Evolutionary conservation across 1,140 invertebrate genomes (phyloP), one percentile per base, ranked within the genome.

Genomic region (Eupristina koningsbergeri): DNA sequence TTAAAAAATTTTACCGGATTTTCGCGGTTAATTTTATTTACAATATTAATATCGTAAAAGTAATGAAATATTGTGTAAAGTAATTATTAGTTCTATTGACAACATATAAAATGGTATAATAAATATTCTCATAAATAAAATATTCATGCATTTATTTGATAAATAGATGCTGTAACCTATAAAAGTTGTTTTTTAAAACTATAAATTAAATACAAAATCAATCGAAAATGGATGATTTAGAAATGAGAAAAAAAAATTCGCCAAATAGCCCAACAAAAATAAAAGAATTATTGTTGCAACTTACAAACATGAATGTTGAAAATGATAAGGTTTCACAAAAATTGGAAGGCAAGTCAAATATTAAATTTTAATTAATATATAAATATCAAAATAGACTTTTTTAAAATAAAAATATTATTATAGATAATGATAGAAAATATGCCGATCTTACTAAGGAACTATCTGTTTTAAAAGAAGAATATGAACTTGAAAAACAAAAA

Each of bases 371-470:
- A 78, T 63, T 29, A 17, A n/a, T 1, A 41, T 15, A 73, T 67
- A 36, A 67, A 39, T 75, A 61, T 39, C 8, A 3, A 75, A 13
- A 31, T n/a, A n/a, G n/a, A 53, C 0, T 22, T 71, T 31, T 13
- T 75, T 31, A n/a, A 41, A 39, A 41, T 15, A 45, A 50, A 78
- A 69, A 19, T 26, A 31, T 84, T 47, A 17, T 81, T 76, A n/a
- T 53, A 85, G 84, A 82, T 41, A 74, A 82, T n/a, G 67, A 63
- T 79, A 39, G 26, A 26, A 79, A 15, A 79, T 74, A 82, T 26
- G 17, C 9, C 36, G 80, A 80, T 22, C 17, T 85, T 47, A 63
- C 76, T 3, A 85, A 85, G 41, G 84, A 85, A 47, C 31, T 82
- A 13, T 9, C 26, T 0, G 19, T 22, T 17, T 76, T 85, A 61